Conservation (phyloP, 2,888 invertebrate genomes). For the Rhagium mordax region DNA sequence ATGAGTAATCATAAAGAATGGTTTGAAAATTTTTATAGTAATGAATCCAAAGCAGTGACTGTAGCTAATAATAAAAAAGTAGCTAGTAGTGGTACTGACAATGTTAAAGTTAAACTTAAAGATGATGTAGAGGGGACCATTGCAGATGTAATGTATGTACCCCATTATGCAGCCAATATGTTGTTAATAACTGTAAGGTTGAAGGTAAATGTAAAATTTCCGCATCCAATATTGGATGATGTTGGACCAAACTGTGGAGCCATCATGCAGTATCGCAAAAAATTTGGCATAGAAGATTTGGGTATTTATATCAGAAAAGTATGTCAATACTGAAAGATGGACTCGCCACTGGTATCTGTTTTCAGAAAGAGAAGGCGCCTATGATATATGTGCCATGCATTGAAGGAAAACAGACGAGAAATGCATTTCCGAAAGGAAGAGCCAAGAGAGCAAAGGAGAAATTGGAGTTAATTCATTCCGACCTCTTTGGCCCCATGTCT, state of each 20-base stretch:
- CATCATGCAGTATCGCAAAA: not conserved
- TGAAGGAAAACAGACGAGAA: slow-evolving; percentile 3
- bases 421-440: not conserved
- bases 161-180: not conserved
- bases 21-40: no score
- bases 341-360: slow-evolving; percentile 41
- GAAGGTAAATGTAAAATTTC: not conserved
- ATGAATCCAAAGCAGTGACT: no score
- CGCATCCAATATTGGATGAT: not conserved
- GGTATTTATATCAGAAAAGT: slow-evolving; percentile 44
- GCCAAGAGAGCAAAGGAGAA: not conserved
- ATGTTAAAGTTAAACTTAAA: no score
- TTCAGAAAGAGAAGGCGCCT: not conserved
- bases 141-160: no score
- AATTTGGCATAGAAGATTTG: slow-evolving; percentile 43
- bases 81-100: not conserved
- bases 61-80: no score
- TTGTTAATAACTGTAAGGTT: not conserved
- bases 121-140: no score
- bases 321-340: slow-evolving; percentile 45
- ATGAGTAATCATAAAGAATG: no score
- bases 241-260: not conserved
- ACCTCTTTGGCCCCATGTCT: slow-evolving; percentile 40
- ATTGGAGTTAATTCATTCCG: slow-evolving; percentile 34
- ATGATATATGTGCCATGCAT: not conserved